These are phyloP conservation scores for Anastrepha obliqua DNA, from an alignment of 1,140 invertebrate genomes.

Conservation along the genomic window DNA sequence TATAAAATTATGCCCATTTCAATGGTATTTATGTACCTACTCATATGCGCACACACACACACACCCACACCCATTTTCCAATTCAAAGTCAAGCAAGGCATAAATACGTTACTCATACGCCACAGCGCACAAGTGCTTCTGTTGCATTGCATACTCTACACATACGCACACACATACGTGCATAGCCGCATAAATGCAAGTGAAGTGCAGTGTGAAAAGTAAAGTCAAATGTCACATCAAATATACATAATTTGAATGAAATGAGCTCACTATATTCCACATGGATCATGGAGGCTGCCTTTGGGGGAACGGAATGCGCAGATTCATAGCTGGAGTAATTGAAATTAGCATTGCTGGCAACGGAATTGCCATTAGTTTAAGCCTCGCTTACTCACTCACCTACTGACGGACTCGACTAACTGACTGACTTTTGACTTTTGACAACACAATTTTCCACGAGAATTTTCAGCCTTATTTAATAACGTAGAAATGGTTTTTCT, in stretches of 20 bases:
- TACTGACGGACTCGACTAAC: neutral
- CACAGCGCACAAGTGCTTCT: neutral
- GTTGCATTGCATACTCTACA: neutral
- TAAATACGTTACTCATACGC: constrained; percentile 45
- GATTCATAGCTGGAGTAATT: constrained; percentile 12
- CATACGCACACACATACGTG: neutral
- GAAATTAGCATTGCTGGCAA: constrained; percentile 41
- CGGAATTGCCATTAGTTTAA: constrained; percentile 8
- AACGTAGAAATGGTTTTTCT: neutral
- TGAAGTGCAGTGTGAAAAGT: constrained; percentile 45
- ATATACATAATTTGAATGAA: constrained; percentile 45
- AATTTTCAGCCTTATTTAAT: neutral
- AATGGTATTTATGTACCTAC: neutral
- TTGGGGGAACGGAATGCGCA: neutral
- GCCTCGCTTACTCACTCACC: neutral
- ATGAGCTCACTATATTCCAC: constrained; percentile 38
- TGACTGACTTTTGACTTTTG: too few species aligned
- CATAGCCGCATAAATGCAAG: neutral
- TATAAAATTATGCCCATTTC: neutral
- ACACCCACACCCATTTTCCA: neutral
- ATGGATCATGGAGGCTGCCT: neutral
- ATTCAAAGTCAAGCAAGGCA: constrained; percentile 9
- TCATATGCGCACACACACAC: neutral
- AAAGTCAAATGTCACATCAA: constrained; percentile 38
- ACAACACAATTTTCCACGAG: neutral